Percentiles rank a stretch among this genome's conserved stretches.
Evolutionary conservation across 2,113 vertebrate species (phyloP).

Genomic region (Coptodon rendalli): DNA sequence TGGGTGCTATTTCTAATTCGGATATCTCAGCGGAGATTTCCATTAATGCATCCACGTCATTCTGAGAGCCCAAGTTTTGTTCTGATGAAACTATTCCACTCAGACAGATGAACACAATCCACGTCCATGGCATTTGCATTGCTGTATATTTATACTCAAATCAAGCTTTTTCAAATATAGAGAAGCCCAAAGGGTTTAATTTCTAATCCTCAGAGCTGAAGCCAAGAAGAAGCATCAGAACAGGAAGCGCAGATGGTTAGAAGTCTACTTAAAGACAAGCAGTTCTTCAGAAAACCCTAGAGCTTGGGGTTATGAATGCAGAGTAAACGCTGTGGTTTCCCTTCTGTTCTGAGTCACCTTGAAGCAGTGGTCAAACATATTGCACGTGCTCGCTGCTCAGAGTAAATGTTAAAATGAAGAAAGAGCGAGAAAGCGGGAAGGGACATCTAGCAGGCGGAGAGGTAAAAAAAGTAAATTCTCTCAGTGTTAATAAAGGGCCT

Average conservation of each 20-base stretch:
- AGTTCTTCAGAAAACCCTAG: not conserved
- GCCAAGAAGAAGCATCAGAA: not conserved
- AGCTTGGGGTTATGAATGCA: not conserved
- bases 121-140: slow-evolving; percentile 4
- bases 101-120: slow-evolving; percentile 10
- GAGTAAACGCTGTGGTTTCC: not conserved
- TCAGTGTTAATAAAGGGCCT: slow-evolving; percentile 54
- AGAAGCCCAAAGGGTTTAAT: not conserved
- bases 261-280: not conserved
- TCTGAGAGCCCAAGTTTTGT: not conserved
- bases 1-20: not conserved
- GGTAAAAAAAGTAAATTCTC: slow-evolving; percentile 46
- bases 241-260: not conserved
- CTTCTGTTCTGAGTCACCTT: not conserved
- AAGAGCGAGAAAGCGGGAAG: slow-evolving; percentile 1
- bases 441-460: slow-evolving; percentile 26
- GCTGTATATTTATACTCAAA: not conserved
- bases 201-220: not conserved
- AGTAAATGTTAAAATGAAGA: not conserved
- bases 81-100: not conserved
- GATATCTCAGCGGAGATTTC: not conserved
- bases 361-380: not conserved
- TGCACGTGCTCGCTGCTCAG: not conserved
- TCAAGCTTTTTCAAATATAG: not conserved
- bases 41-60: not conserved